Evolutionary conservation across 2,797 vertebrate genomes (phyloP), one percentile per base, ranked within the genome.

Genomic region (Chelonia mydas): DNA sequence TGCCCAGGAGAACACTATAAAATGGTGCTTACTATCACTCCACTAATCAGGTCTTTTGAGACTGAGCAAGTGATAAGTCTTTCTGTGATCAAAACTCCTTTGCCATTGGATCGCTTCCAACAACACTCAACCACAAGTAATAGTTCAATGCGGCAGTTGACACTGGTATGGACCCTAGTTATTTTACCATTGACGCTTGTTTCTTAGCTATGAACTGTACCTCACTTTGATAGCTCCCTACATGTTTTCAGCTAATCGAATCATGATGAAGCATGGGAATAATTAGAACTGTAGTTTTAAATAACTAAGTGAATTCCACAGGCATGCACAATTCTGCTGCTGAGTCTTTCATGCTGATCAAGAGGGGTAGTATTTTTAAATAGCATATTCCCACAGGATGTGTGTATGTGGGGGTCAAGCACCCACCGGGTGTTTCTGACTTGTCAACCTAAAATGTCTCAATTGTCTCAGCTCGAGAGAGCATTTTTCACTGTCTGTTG

Each of bases 241-340:
- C 19, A 37, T 68, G 82, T 61, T 94, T 94, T 95, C 10, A 59
- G 94, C 88, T 97, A 98, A 97, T 97, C 95, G 97, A 96, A 96
- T 91, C 96, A 95, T 1, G 76, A 90, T 94, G 92, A 77, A 93
- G 92, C 94, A 96, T 97, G 97, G 97, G 96, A 98, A 96, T 95
- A 97, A 97, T 98, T 97, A 94, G 96, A 89, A 83, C 91, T 33
- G n/a, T 54, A 95, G 92, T 94, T 97, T 96, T 95, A 94, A 97
- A 89, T 50, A 89, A 96, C 94, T 88, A 87, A 97, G 90, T 68
- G 85, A 88, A 96, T 97, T 97, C 96, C 92, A 96, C 84, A 90
- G 97, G 96, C 96, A 96, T 82, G 89, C 68, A 81, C 65, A 74
- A 6, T 76, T 87, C 94, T 72, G 89, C 89, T 95, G 96, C 92